phyloP scores from a whole-genome alignment of 1,140 invertebrate species.

The Ptiloglossa arizonensis region DNA sequence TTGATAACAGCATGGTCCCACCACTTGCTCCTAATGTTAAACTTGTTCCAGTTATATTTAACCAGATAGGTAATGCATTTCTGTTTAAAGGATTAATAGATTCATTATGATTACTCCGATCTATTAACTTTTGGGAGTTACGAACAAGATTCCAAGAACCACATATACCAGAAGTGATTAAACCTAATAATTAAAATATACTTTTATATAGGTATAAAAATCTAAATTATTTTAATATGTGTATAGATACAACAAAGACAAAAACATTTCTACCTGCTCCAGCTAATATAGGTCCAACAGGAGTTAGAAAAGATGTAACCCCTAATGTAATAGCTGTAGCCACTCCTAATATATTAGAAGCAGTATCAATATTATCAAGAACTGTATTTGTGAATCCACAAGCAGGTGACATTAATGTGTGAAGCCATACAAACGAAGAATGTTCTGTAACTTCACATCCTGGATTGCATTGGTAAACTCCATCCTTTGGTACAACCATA shows the following conservation, averaged over 20 bases:
- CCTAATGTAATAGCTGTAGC: conserved; percentile 58
- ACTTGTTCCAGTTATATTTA: conserved; percentile 50
- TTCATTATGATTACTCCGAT: conserved; percentile 62
- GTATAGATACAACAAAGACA: no score
- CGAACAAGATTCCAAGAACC: conserved; percentile 59
- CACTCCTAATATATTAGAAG: conserved; percentile 56
- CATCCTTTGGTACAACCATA: conserved; percentile 74
- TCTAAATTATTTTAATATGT: no score
- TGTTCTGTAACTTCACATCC: conserved; percentile 29
- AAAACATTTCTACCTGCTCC: conserved; percentile 46
- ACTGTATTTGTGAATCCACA: conserved; percentile 61
- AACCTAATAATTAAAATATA: background rate
- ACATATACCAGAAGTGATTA: conserved; percentile 4
- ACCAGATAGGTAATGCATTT: conserved; percentile 57
- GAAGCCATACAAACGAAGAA: conserved; percentile 65
- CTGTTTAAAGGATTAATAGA: conserved; percentile 56
- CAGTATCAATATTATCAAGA: conserved; percentile 68
- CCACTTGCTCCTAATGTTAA: conserved; percentile 55
- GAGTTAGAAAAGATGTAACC: conserved; percentile 68
- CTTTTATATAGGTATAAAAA: no score
- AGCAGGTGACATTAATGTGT: conserved; percentile 74
- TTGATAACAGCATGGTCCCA: conserved; percentile 49
- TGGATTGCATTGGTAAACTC: conserved; percentile 70
- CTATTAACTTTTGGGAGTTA: conserved; percentile 52
- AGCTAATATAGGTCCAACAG: conserved; percentile 63